These are phyloP conservation scores for Spatula versicolor DNA, from an alignment of 2,797 vertebrate species.

Conservation along the genomic window DNA sequence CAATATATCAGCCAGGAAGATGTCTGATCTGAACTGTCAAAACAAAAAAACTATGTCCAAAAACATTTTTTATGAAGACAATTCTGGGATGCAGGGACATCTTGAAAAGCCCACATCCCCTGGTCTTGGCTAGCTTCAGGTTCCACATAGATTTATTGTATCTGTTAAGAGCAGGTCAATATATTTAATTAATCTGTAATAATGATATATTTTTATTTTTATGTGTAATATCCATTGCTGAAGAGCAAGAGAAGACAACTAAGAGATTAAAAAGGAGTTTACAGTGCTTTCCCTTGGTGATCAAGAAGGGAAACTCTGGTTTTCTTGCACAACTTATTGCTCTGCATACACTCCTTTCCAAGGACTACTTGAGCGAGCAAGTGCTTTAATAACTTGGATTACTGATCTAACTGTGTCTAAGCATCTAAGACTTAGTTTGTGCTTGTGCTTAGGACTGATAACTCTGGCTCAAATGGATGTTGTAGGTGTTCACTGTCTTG, in stretches of 20 bases:
- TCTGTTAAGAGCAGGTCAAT: constrained; percentile 8
- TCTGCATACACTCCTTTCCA: background rate
- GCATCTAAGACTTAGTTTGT: background rate
- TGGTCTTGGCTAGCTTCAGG: background rate
- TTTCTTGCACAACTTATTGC: background rate
- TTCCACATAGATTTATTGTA: background rate
- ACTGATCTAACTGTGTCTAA: background rate
- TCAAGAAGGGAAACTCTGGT: background rate
- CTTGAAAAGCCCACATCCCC: background rate
- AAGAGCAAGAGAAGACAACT: background rate
- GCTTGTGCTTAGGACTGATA: background rate
- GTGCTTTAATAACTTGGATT: background rate
- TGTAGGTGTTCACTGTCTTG: background rate
- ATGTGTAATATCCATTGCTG: background rate
- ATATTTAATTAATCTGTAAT: constrained; percentile 24
- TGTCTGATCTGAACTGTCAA: constrained; percentile 69
- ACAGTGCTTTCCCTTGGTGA: background rate
- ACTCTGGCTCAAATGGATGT: background rate
- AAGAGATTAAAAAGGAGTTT: background rate
- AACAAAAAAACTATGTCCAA: constrained; percentile 63
- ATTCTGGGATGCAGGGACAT: background rate
- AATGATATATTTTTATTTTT: background rate
- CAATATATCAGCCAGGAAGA: constrained; percentile 69
- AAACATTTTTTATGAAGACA: constrained; percentile 42
- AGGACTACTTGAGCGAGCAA: background rate